Evolutionary conservation across 2,113 vertebrate genomes (phyloP).

Genomic region (Falcunculus frontatus): DNA sequence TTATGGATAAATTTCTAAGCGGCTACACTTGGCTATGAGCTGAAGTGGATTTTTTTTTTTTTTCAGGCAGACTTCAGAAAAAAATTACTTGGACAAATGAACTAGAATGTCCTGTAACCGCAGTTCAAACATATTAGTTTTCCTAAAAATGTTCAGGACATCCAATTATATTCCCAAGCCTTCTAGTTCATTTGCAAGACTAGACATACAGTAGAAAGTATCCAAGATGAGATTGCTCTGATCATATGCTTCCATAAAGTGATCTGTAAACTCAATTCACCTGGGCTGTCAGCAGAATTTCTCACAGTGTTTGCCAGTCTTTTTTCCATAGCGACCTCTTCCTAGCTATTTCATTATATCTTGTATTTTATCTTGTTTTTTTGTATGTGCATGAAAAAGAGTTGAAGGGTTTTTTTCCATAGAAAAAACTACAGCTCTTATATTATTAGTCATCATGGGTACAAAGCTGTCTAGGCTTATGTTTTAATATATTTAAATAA

Average conservation of each 20-base stretch:
- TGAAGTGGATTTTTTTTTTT: neutral
- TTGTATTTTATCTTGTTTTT: neutral
- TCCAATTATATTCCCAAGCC: neutral
- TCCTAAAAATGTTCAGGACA: neutral
- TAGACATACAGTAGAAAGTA: neutral
- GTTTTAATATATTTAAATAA: neutral
- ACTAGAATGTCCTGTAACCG: neutral
- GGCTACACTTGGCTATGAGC: neutral
- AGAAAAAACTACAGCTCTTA: neutral
- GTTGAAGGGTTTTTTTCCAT: neutral
- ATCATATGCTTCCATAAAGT: neutral
- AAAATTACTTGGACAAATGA: neutral
- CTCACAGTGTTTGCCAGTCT: neutral
- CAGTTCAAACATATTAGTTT: neutral
- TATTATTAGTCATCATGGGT: neutral
- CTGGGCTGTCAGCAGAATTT: neutral
- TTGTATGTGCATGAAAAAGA: neutral
- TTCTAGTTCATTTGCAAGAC: neutral
- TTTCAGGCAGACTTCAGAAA: neutral
- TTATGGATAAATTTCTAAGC: conserved; percentile 10
- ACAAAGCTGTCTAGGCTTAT: neutral
- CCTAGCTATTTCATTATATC: neutral
- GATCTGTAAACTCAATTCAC: neutral
- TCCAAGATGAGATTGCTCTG: neutral
- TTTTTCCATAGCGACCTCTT: neutral